Evolutionary conservation across 2,797 vertebrate species (phyloP).

Genomic region (Sebastes nivosus): DNA sequence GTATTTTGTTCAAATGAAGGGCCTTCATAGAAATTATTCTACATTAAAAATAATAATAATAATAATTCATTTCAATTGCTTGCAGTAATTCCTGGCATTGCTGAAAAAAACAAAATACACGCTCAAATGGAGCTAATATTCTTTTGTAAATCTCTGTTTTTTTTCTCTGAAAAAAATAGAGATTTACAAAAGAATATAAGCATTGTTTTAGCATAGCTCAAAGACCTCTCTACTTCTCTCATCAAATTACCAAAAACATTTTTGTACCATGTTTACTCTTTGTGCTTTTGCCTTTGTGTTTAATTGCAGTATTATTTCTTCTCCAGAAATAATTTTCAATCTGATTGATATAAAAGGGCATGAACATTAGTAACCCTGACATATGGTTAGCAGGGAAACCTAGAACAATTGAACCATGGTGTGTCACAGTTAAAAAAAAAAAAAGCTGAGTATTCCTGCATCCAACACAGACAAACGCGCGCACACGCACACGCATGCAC

Average conservation of each 20-base stretch:
- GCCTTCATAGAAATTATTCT: neutral
- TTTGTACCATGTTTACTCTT: neutral
- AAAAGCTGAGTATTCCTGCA: slow-evolving; percentile 57
- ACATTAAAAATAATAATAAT: neutral
- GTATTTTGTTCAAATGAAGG: neutral
- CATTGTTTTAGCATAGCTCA: neutral
- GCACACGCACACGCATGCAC: slow-evolving; percentile 29
- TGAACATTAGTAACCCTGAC: slow-evolving; percentile 81
- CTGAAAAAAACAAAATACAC: neutral
- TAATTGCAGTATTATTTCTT: slow-evolving; percentile 15
- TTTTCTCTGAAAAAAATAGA: neutral
- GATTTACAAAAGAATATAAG: neutral
- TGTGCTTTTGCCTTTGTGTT: slow-evolving; percentile 2
- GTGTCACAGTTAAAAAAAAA: slow-evolving; percentile 55
- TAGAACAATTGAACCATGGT: slow-evolving; percentile 81
- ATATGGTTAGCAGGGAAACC: slow-evolving; percentile 83
- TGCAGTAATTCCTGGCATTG: neutral
- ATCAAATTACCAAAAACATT: neutral
- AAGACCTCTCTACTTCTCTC: neutral
- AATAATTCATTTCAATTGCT: neutral
- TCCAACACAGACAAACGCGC: slow-evolving; percentile 51
- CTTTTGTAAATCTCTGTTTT: neutral
- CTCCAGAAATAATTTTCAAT: slow-evolving; percentile 27
- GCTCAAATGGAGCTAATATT: neutral
- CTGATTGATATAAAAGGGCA: slow-evolving; percentile 72